Evolutionary conservation across 2,888 invertebrate genomes (phyloP).

Genomic region (Cantharis rufa): DNA sequence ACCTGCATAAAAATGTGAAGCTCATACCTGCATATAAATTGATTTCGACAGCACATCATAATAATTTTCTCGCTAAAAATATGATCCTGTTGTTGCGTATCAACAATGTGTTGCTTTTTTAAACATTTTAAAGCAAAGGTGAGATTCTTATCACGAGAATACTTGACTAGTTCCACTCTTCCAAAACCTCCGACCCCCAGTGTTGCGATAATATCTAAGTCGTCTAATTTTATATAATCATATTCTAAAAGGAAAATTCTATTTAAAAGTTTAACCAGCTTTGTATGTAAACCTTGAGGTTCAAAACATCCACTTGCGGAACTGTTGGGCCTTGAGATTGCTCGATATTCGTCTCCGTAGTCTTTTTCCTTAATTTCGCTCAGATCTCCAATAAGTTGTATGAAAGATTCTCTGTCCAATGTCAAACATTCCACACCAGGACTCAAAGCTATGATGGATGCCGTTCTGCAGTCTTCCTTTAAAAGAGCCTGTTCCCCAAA

Average conservation of each 20-base stretch:
- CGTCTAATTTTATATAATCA: slow-evolving; percentile 57
- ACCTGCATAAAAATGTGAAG: not conserved
- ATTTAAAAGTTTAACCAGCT: not conserved
- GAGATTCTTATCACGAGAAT: slow-evolving; percentile 55
- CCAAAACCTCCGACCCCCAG: slow-evolving; percentile 75
- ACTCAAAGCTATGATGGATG: slow-evolving; percentile 67
- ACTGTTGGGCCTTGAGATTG: slow-evolving; percentile 53
- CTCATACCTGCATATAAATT: slow-evolving; percentile 72
- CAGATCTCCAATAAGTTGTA: slow-evolving; percentile 75
- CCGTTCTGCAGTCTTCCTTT: slow-evolving; percentile 69
- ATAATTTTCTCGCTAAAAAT: slow-evolving; percentile 72
- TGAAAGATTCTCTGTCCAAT: slow-evolving; percentile 70
- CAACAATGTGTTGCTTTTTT: slow-evolving; percentile 74
- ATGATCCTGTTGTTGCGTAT: slow-evolving; percentile 75
- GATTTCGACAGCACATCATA: slow-evolving; percentile 69
- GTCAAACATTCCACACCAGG: slow-evolving; percentile 69
- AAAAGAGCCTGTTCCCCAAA: slow-evolving; percentile 70
- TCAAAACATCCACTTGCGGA: slow-evolving; percentile 51
- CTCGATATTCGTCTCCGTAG: slow-evolving; percentile 68
- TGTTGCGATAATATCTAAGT: slow-evolving; percentile 68
- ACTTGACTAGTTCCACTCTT: slow-evolving; percentile 66
- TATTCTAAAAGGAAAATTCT: slow-evolving; percentile 46
- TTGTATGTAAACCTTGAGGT: slow-evolving; percentile 35
- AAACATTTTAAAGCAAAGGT: slow-evolving; percentile 72
- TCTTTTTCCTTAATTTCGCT: slow-evolving; percentile 74